Evolutionary conservation across 2,113 vertebrate genomes (phyloP).

Genomic region (Atrichornis clamosus): DNA sequence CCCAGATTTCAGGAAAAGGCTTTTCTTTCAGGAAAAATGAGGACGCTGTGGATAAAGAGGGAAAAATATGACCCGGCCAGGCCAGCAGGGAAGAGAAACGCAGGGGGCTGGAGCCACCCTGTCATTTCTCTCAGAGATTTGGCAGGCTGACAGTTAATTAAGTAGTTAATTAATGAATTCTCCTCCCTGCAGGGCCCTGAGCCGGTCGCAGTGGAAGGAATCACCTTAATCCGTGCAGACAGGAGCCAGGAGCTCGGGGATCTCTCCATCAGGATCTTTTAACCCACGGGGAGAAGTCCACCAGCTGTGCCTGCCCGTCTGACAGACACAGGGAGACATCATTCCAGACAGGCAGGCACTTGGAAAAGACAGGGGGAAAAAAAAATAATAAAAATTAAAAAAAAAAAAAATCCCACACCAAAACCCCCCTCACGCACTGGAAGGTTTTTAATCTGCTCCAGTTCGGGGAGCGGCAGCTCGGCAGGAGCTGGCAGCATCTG

Average conservation of each 20-base stretch:
- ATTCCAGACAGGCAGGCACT: neutral
- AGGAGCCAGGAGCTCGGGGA: neutral
- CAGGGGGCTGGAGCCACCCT: neutral
- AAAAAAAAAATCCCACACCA: no score
- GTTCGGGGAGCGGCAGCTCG: neutral
- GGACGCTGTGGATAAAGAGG: neutral
- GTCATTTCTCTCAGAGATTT: neutral
- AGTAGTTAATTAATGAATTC: constrained; percentile 15
- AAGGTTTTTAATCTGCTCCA: neutral
- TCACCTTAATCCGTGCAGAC: neutral
- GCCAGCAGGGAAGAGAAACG: neutral
- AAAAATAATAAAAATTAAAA: no score
- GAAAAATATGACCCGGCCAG: neutral
- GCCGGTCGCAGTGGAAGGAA: neutral
- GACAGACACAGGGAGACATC: neutral
- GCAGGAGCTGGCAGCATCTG: neutral
- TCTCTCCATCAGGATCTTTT: neutral
- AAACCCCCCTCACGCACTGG: rapidly evolving
- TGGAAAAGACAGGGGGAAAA: neutral
- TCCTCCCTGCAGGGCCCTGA: neutral
- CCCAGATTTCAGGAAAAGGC: neutral
- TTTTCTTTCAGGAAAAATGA: neutral
- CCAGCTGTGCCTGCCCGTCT: neutral
- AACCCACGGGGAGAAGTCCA: neutral
- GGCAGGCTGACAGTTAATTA: constrained; percentile 15